Evolutionary conservation across 2,888 invertebrate species (phyloP), one percentile per base, ranked within the genome.

Genomic region (Oeneis ivallda): DNA sequence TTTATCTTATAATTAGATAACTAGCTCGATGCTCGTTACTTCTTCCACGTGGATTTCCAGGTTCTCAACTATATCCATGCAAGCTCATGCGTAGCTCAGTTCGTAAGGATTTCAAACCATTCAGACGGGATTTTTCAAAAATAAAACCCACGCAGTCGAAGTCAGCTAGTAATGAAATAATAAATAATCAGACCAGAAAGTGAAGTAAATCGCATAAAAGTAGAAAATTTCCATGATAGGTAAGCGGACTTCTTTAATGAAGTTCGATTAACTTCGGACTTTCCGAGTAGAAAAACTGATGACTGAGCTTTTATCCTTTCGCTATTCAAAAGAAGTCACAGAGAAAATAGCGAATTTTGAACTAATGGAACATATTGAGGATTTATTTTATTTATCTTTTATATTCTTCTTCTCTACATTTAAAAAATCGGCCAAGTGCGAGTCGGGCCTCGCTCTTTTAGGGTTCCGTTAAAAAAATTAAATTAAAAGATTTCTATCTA

Each of bases 181-280:
- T 7, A 43, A 45, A 15, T 26, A 26, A 26, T 26, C n/a, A 45
- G 45, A 45, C 41, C 19, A 10, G 37, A 54, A 37, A 37, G n/a
- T 37, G 37, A 19, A 26, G 11, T 37, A 15, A 45, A 45, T 47
- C 10, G 9, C 45, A n/a, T 32, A 47, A 58, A 53, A 15, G 56
- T 43, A 26, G 19, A 10, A 58, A 47, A 17, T 15, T 32, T 45
- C 45, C 32, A 7, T 41, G 56, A 56, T 56, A 58, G 58, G 26
- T 26, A 1, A 26, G 26, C 26, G 17, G 34, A 32, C 47, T 45
- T 19, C 34, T 59, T 59, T 60, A 49, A 49, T 49, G 60, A 50
- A 60, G 37, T 60, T 60, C 47, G 60, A 60, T 60, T 60, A 60
- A 50, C 49, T 60, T 39, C 34, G 37, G 47, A 49, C 59, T 59